phyloP scores from a whole-genome alignment of 1,140 invertebrate species.

The Drosophila oshimai region DNA sequence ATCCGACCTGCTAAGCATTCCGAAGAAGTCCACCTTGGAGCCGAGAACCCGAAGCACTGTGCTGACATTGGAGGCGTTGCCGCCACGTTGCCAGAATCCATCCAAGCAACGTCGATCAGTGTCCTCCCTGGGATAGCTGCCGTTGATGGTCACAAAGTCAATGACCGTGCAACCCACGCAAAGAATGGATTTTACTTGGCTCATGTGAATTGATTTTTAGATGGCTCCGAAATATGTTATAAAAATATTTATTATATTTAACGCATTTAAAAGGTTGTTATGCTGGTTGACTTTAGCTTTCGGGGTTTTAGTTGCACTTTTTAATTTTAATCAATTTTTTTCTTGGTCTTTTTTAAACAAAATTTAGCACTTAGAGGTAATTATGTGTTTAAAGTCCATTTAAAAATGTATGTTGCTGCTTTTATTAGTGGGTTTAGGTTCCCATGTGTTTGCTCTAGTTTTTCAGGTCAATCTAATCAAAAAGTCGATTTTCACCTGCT shows the following conservation, averaged over 20 bases:
- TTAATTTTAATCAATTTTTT: too few species aligned
- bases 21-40: constrained; percentile 84
- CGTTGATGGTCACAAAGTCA: constrained; percentile 84
- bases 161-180: constrained; percentile 84
- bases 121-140: constrained; percentile 84
- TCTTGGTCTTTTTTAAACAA: too few species aligned
- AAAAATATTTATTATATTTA: not conserved
- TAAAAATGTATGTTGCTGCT: not conserved
- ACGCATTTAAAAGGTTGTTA: too few species aligned
- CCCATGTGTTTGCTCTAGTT: not conserved
- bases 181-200: constrained; percentile 42
- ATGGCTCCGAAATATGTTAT: not conserved
- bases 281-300: not conserved
- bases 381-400: not conserved
- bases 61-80: constrained; percentile 89
- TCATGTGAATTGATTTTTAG: constrained; percentile 15
- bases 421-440: not conserved
- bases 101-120: constrained; percentile 85
- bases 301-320: not conserved
- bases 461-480: constrained; percentile 35
- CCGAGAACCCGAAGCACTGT: constrained; percentile 86
- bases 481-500: constrained; percentile 20
- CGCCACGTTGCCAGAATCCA: constrained; percentile 87
- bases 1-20: constrained; percentile 83
- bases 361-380: too few species aligned